Evolutionary conservation across 2,113 vertebrate genomes (phyloP), one percentile per base, ranked within the genome.

Genomic region (Rhizomys pruinosus): DNA sequence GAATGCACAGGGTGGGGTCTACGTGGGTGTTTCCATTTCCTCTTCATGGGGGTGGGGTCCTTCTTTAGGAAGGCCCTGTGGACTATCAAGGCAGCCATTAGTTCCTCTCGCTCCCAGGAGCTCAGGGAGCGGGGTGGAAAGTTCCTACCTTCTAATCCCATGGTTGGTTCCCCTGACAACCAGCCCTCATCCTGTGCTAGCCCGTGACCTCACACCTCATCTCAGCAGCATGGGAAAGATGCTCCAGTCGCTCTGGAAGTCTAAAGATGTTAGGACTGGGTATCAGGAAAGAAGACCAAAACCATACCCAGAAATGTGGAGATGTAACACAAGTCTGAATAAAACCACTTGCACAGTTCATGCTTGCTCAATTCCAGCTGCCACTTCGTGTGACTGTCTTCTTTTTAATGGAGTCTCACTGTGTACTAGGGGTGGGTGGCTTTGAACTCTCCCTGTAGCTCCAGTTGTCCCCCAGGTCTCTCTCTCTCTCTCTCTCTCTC

Each of bases 371-470:
- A 10, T 37, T 82, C 81, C 57, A 93, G 0, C 25, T 39, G 72
- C 89, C 37, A 55, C 84, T 95, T 10, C 52, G 17, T 68, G 52
- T 37, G 44, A 72, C n/a, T 16, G 82, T 47, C 82, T 95, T 66
- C 34, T 32, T 22, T 19, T 47, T 66, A 55, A n/a, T 57, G 57
- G 19, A 19, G 5, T 76, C 71, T 44, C 22, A 34, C 37, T 27
- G 1, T 64, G 23, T 64, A 11, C 12, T 64, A 42, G 22, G n/a
- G 39, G 37, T 81, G 17, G 57, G 23, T 61, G 13, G n/a, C n/a
- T 25, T 64, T 42, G 4, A 19, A 42, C 27, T 47, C 29, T 9
- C 39, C 27, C 6, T n/a, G 1, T 52, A 76, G 42, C 42, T n/a
- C 59, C 0, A 1, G 32, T 22, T 52, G 59, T 2, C 59, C 44